Evolutionary conservation across 1,140 invertebrate genomes (phyloP), one percentile per base, ranked within the genome.

Genomic region (Calephelis virginiensis): DNA sequence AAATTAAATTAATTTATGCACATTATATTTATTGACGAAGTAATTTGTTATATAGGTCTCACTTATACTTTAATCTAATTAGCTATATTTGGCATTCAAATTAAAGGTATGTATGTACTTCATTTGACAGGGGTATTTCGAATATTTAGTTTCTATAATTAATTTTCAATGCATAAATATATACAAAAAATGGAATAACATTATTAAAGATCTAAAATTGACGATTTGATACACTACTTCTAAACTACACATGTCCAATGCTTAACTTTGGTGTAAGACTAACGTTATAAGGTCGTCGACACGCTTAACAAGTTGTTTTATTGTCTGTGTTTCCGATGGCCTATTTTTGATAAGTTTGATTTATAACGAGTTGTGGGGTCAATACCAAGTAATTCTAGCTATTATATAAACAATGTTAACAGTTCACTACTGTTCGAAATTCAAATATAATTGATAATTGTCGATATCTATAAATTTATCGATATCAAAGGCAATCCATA

Each of bases 231-330:
- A 43, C 8, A 7, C 17, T 56, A 56, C 17, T 17, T 14, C 40
- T 56, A 56, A 56, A 56, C 28, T 13, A 56, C 17, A 56, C 69
- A 61, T 64, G 66, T 64, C 38, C 45, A 56, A 56, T 56, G 28
- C 50, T 11, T 56, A 56, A 56, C 50, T 28, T 56, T 17, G 50
- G 50, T 56, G 14, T 53, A 28, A 56, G 13, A 56, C 17, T 37
- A 28, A 56, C 50, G 50, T 17, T 56, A 56, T 56, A 56, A 56
- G 17, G 50, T 56, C 50, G 50, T 17, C 50, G 50, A 56, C 50
- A 56, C 17, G 50, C 50, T 56, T 56, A 56, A 56, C 50, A 56
- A 56, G 50, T 56, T 56, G 17, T 56, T 56, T 56, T 56, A 37
- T 56, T 56, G 50, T 56, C 50, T 56, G 49, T 50, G 17, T 3